Evolutionary conservation across 2,888 invertebrate species (phyloP), one percentile per base, ranked within the genome.

Genomic region (Eucera pruinosa): DNA sequence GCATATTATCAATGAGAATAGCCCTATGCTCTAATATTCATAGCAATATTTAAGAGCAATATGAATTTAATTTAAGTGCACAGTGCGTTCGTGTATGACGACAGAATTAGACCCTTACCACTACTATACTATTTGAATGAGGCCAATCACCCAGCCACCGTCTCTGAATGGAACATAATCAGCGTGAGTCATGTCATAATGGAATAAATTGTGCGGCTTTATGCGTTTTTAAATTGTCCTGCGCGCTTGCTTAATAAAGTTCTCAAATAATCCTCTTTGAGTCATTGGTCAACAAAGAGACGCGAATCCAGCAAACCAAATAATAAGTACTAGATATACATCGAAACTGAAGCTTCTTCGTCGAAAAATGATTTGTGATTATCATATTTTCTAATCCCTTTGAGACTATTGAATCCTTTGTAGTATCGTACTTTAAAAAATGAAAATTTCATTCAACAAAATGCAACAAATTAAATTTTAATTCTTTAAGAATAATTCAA

Each of bases 161-260:
- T 90, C 57, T 90, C 90, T 18, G 91, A 91, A 52, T 91, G 91
- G 90, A 90, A 90, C 33, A 90, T 89, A 43, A 90, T 89, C 9
- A 83, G 84, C 64, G 90, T 91, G 80, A 87, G 83, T 80, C 72
- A 74, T 70, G 68, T 41, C 60, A 61, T 61, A 68, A 68, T 69
- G 50, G 65, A 55, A 76, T 65, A 65, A 80, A 80, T 80, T 76
- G 65, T 69, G 61, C 36, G 50, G 57, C 69, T 81, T 78, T 78
- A 43, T 67, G 74, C 48, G 52, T 82, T 82, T 68, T 77, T 70
- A 72, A 66, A 68, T 64, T 50, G 43, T 55, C 65, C 50, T 60
- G 70, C 77, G 77, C 54, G 33, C 48, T 54, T 36, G 45, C 50
- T 64, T 60, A 77, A 67, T 50, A 36, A 25, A 15, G n/a, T 23